phyloP scores from a whole-genome alignment of 2,888 invertebrate genomes.

The Ichneumoninae sp. region DNA sequence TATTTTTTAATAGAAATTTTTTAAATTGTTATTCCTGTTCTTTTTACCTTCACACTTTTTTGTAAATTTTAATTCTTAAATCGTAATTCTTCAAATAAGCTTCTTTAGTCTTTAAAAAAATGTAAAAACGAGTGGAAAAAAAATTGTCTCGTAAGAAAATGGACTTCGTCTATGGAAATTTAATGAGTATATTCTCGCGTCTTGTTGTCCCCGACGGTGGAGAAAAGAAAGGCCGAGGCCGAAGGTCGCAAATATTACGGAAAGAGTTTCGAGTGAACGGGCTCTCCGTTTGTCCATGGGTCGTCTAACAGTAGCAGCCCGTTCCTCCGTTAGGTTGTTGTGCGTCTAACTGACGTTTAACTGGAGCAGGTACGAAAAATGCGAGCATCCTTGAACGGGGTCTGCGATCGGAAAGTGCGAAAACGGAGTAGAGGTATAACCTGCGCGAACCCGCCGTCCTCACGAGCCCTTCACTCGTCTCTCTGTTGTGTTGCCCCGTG shows the following conservation, averaged over 20 bases:
- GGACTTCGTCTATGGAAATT: not conserved
- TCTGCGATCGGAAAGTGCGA: conserved; percentile 66
- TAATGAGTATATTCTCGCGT: not conserved
- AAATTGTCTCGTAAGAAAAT: not conserved
- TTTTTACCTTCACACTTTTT: not conserved
- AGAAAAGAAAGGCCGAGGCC: not conserved
- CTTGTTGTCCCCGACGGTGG: not conserved
- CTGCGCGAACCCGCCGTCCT: conserved; percentile 4
- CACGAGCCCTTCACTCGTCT: not conserved
- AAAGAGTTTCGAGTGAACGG: conserved; percentile 33
- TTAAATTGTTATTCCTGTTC: not conserved
- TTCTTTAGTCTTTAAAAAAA: not conserved
- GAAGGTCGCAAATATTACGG: conserved; percentile 1
- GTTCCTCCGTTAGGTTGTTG: conserved; percentile 64
- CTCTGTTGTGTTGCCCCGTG: conserved; percentile 30
- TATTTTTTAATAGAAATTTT: not conserved
- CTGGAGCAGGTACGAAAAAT: conserved; percentile 77
- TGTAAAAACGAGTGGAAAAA: not conserved
- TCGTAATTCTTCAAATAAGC: not conserved
- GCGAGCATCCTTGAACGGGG: conserved; percentile 61
- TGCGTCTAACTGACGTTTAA: conserved; percentile 74
- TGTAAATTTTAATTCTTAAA: not conserved
- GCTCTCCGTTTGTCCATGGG: conserved; percentile 30
- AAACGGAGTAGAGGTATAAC: conserved; percentile 50
- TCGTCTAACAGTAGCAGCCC: conserved; percentile 67